phyloP scores from a whole-genome alignment of 2,888 invertebrate species.

The Eremobia ochroleuca region DNA sequence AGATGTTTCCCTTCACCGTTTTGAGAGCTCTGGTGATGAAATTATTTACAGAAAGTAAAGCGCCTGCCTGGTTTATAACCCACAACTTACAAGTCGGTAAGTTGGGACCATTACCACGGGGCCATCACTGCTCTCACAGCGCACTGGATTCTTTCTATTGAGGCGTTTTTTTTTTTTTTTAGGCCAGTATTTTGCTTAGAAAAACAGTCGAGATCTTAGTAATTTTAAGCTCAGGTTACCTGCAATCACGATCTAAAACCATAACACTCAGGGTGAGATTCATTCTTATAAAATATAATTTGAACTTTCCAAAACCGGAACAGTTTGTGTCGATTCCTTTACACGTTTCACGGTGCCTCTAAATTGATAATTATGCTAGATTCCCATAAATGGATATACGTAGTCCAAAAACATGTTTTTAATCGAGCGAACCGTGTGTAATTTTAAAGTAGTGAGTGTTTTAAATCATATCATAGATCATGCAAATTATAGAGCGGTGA shows the following conservation, averaged over 20 bases:
- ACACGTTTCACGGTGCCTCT: background rate
- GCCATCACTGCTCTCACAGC: background rate
- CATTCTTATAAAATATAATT: background rate
- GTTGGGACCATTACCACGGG: background rate
- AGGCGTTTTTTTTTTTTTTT: background rate
- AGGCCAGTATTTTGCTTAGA: too few relatives aligned
- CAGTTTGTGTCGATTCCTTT: slow-evolving; percentile 2
- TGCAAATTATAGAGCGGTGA: slow-evolving; percentile 19
- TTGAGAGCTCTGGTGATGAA: background rate
- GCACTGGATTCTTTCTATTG: background rate
- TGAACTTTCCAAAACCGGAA: slow-evolving; percentile 20
- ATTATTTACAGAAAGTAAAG: background rate
- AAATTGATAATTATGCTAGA: slow-evolving; percentile 16
- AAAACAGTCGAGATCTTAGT: background rate
- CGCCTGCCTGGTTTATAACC: too few relatives aligned
- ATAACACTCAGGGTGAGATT: background rate
- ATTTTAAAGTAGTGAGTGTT: background rate
- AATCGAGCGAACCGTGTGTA: background rate
- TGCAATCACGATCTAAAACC: background rate
- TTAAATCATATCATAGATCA: background rate
- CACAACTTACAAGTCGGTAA: background rate
- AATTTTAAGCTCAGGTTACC: background rate
- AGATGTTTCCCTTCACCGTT: background rate
- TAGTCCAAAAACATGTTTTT: slow-evolving; percentile 18
- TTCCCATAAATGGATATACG: background rate